phyloP scores from a whole-genome alignment of 2,113 vertebrate species.

The Rissa tridactyla region DNA sequence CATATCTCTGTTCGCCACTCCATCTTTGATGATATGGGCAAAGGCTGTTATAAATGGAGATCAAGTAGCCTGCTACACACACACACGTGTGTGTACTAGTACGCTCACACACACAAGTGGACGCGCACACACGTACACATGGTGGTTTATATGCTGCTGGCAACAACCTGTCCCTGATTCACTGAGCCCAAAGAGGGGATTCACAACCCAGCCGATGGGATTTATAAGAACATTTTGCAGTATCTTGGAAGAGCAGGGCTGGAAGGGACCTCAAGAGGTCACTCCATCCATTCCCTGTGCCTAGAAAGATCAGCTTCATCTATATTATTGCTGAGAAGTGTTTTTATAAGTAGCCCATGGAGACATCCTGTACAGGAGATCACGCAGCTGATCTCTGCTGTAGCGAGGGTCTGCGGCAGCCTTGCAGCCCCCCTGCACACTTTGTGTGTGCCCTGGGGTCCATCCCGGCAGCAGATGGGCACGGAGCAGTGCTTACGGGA shows the following conservation, averaged over 20 bases:
- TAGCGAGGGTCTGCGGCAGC: neutral
- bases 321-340: neutral
- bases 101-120: rapidly evolving
- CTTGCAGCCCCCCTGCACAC: neutral
- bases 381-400: neutral
- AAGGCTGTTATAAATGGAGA: neutral
- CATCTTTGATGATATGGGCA: constrained; percentile 3
- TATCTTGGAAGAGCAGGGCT: neutral
- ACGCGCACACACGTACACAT: neutral
- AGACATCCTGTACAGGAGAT: neutral
- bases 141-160: neutral
- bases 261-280: neutral
- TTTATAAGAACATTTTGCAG: rapidly evolving
- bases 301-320: neutral
- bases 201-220: neutral
- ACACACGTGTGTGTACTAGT: neutral
- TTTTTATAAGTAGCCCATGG: neutral
- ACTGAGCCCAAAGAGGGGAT: neutral
- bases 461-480: neutral
- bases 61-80: neutral
- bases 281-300: neutral
- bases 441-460: neutral
- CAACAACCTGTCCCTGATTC: neutral
- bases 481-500: rapidly evolving
- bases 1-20: neutral